phyloP scores from a whole-genome alignment of 2,113 vertebrate species.

The Nothocercus nigrocapillus region DNA sequence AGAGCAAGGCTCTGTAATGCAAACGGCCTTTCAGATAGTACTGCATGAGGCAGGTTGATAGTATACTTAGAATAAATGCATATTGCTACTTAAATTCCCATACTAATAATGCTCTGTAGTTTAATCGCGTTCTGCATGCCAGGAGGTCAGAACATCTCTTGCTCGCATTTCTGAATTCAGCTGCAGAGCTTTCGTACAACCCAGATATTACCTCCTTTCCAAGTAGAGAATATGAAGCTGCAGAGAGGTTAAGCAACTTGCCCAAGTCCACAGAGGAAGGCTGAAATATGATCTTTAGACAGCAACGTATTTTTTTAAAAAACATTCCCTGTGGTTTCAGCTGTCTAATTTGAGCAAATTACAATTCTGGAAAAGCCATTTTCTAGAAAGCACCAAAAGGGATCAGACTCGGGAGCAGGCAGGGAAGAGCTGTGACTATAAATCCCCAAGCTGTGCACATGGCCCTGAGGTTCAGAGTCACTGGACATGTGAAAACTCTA shows the following conservation, averaged over 20 bases:
- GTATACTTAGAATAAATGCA: not conserved
- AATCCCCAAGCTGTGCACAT: not conserved
- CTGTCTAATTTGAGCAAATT: constrained; percentile 2
- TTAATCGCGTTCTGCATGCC: not conserved
- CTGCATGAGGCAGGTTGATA: not conserved
- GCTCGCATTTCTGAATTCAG: not conserved
- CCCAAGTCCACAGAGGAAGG: not conserved
- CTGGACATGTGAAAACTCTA: not conserved
- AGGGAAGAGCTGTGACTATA: not conserved
- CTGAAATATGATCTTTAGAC: constrained; percentile 9
- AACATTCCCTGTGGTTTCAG: not conserved
- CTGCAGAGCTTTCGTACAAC: not conserved
- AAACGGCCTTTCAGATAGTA: not conserved
- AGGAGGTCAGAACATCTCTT: not conserved
- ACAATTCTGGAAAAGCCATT: not conserved
- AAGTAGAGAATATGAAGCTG: not conserved
- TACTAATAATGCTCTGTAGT: not conserved
- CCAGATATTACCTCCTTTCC: not conserved
- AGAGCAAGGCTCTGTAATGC: not conserved
- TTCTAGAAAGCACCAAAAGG: not conserved
- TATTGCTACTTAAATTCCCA: not conserved
- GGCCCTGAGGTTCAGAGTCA: not conserved
- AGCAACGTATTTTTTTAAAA: not conserved
- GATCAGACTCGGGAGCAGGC: not conserved
- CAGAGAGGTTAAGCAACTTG: not conserved